phyloP scores from a whole-genome alignment of 2,888 invertebrate species.

The Nymphalis urticae region DNA sequence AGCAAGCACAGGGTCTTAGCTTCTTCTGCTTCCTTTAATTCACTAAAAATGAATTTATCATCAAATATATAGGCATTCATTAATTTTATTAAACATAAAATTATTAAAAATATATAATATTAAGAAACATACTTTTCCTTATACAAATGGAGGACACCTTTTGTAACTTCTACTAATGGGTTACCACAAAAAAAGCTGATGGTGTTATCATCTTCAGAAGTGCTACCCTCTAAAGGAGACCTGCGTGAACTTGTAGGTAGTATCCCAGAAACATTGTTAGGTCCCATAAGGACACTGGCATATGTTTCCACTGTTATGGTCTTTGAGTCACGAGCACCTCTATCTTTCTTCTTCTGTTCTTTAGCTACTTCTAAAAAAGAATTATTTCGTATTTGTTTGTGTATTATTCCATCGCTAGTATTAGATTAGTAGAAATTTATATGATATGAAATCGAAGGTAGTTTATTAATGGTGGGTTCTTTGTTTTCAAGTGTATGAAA shows the following conservation, averaged over 20 bases:
- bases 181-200: constrained; percentile 96
- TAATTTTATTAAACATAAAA: not conserved
- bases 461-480: not conserved
- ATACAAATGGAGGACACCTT: constrained; percentile 97
- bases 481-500: not conserved
- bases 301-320: constrained; percentile 91
- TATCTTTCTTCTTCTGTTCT: constrained; percentile 79
- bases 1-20: constrained; percentile 94
- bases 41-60: constrained; percentile 73
- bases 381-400: not conserved
- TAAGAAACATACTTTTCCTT: constrained; percentile 92
- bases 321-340: constrained; percentile 85
- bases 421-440: too few relatives aligned
- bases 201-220: constrained; percentile 73
- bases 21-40: constrained; percentile 86
- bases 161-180: constrained; percentile 97
- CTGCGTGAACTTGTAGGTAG: constrained; percentile 84
- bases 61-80: not conserved
- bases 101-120: constrained; percentile 12
- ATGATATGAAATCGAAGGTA: not conserved
- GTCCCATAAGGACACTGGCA: constrained; percentile 83
- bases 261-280: constrained; percentile 75
- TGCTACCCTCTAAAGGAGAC: constrained; percentile 65
- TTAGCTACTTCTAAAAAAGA: constrained; percentile 58
- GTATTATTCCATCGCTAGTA: too few relatives aligned